A percentile compares a stretch with the other conserved stretches of the same genome.
phyloP scores from a whole-genome alignment of 2,797 vertebrate genomes.

The Pyrocephalus nanus region DNA sequence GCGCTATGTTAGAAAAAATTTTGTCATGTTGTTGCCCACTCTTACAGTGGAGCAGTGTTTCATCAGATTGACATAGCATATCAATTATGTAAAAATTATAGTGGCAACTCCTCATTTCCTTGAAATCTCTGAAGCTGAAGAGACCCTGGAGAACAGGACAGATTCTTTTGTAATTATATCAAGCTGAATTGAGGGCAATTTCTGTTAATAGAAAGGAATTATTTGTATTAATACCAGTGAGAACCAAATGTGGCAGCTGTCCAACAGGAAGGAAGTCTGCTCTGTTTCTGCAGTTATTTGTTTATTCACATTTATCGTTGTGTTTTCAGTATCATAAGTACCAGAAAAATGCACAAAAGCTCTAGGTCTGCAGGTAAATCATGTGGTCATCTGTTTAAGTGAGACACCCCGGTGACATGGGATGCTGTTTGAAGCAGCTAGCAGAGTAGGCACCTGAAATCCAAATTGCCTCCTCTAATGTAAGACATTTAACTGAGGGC shows the following conservation, averaged over 20 bases:
- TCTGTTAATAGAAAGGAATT: neutral
- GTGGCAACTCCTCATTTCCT: neutral
- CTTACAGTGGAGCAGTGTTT: neutral
- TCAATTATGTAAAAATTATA: neutral
- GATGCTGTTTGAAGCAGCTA: neutral
- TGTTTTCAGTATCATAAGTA: neutral
- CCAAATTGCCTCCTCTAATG: neutral
- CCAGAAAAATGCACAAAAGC: neutral
- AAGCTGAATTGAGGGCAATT: neutral
- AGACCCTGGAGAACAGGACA: neutral
- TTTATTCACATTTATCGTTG: neutral
- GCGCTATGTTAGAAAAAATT: neutral
- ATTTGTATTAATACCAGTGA: neutral
- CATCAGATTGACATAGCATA: neutral
- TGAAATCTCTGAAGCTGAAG: neutral
- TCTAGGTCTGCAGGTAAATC: neutral
- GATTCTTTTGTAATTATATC: neutral
- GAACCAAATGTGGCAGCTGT: neutral
- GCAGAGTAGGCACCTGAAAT: neutral
- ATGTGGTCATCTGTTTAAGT: neutral
- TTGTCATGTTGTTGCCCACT: neutral
- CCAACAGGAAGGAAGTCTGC: neutral
- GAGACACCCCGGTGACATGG: neutral
- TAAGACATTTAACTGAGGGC: neutral
- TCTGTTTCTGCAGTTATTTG: neutral